Evolutionary conservation across 2,888 invertebrate genomes (phyloP), one percentile per base, ranked within the genome.

Genomic region (Hemicrepidius hirtus): DNA sequence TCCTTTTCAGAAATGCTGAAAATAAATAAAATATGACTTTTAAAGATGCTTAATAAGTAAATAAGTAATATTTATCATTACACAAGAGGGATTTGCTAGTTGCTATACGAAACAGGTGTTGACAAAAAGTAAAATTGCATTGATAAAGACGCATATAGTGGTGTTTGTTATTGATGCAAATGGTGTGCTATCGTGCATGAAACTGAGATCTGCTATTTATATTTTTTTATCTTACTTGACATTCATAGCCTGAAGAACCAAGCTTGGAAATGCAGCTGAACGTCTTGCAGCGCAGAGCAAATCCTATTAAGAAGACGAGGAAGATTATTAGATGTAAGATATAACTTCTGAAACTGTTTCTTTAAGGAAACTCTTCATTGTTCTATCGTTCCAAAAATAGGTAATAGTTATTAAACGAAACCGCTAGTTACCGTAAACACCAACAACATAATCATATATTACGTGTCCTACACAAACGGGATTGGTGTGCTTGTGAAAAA

Each of bases 121-220:
- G 32, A 32, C n/a, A n/a, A n/a, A n/a, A n/a, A n/a, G n/a, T n/a
- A n/a, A n/a, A n/a, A n/a, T n/a, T n/a, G n/a, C n/a, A n/a, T n/a
- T n/a, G n/a, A n/a, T n/a, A n/a, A n/a, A n/a, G n/a, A 20, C 28
- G 13, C 24, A 28, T 53, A 10, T 44, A 28, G 18, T 28, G 20
- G 20, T 28, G 53, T 53, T 53, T 53, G 53, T 63, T 63, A 63
- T 40, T 63, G 62, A 63, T 63, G 62, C 62, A 63, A 63, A 63
- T 63, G 46, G 62, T 63, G 62, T 32, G 62, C 62, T 46, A 28
- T 63, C 44, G 28, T 44, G 62, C 62, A 18, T 63, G 62, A 63
- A 63, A 63, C 62, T 63, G 16, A 16, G 44, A 63, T 63, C 28
- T 63, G 62, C 62, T 41, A 46, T 63, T 20, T 63, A 28, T 63